A percentile compares a stretch with the other conserved stretches of the same genome.
Evolutionary conservation across 2,888 invertebrate genomes (phyloP).

Genomic region (Sphaerophoria taeniata): DNA sequence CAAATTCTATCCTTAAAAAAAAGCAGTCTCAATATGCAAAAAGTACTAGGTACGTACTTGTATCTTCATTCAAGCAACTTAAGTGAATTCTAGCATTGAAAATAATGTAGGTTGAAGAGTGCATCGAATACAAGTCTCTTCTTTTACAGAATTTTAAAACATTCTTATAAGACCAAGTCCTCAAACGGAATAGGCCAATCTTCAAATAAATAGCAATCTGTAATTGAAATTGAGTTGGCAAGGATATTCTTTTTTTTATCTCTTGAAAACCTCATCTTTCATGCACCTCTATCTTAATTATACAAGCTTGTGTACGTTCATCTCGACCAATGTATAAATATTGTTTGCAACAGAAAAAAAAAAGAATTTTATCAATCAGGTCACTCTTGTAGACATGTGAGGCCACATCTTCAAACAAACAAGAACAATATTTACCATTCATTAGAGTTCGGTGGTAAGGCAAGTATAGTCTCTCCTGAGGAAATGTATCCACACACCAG

Average conservation of each 20-base stretch:
- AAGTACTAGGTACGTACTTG: too few species aligned
- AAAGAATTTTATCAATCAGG: slow-evolving; percentile 32
- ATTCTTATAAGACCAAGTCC: too few species aligned
- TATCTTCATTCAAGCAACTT: too few species aligned
- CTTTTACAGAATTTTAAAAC: too few species aligned
- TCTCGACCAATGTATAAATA: slow-evolving; percentile 2
- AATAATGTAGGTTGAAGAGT: too few species aligned
- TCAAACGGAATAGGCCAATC: neutral
- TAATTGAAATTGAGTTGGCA: slow-evolving; percentile 21
- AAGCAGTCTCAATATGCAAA: too few species aligned
- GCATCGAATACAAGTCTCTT: too few species aligned
- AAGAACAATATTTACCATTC: slow-evolving; percentile 69
- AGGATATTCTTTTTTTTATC: slow-evolving; percentile 3
- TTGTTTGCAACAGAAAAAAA: too few species aligned
- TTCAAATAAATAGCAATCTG: slow-evolving; percentile 5
- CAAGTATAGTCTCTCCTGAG: slow-evolving; percentile 27
- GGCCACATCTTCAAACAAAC: slow-evolving; percentile 51
- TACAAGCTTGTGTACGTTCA: neutral
- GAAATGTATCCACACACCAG: neutral
- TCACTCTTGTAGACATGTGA: slow-evolving; percentile 28
- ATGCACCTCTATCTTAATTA: neutral
- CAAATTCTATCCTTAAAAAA: too few species aligned
- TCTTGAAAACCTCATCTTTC: neutral
- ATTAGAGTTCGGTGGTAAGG: slow-evolving; percentile 52
- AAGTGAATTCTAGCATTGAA: too few species aligned